These are phyloP conservation scores for Choristoneura fumiferana DNA, from an alignment of 1,140 invertebrate genomes.

Conservation along the genomic window DNA sequence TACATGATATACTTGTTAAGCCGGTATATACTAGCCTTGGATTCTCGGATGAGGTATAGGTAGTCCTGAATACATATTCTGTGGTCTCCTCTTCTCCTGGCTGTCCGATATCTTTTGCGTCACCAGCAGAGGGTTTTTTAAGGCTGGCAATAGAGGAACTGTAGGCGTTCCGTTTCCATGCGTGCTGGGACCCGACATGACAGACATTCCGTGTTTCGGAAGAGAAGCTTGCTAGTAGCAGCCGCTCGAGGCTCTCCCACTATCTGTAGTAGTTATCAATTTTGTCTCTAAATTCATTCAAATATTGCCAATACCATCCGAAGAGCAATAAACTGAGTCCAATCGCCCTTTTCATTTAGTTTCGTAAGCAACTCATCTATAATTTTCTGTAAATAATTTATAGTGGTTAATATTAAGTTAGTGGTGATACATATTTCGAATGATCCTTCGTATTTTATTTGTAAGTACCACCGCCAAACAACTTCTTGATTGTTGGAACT, in stretches of 20 bases:
- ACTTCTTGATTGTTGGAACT: conserved; percentile 65
- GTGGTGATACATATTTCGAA: not conserved
- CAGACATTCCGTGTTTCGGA: conserved; percentile 51
- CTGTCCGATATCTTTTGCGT: conserved; percentile 35
- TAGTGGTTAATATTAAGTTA: not conserved
- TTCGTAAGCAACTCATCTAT: conserved; percentile 59
- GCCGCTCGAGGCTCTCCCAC: conserved; percentile 59
- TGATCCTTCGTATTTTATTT: not conserved
- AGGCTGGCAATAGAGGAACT: conserved; percentile 44
- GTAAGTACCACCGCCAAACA: conserved; percentile 58
- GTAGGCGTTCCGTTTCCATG: conserved; percentile 42
- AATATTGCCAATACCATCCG: conserved; percentile 48
- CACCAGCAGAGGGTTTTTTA: conserved; percentile 33
- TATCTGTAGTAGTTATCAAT: conserved; percentile 49
- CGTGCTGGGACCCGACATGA: conserved; percentile 56
- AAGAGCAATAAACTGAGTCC: conserved; percentile 41
- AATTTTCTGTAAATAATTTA: conserved; percentile 46
- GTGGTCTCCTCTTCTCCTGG: conserved; percentile 48
- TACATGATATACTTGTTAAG: not conserved
- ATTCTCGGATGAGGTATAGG: conserved; percentile 49
- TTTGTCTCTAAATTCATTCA: conserved; percentile 41
- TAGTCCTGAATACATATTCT: conserved; percentile 50
- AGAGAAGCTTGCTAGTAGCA: conserved; percentile 45
- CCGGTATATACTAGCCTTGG: conserved; percentile 40
- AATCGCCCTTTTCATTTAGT: conserved; percentile 57